Evolutionary conservation across 2,888 invertebrate genomes (phyloP).

Genomic region (Euplexia lucipara): DNA sequence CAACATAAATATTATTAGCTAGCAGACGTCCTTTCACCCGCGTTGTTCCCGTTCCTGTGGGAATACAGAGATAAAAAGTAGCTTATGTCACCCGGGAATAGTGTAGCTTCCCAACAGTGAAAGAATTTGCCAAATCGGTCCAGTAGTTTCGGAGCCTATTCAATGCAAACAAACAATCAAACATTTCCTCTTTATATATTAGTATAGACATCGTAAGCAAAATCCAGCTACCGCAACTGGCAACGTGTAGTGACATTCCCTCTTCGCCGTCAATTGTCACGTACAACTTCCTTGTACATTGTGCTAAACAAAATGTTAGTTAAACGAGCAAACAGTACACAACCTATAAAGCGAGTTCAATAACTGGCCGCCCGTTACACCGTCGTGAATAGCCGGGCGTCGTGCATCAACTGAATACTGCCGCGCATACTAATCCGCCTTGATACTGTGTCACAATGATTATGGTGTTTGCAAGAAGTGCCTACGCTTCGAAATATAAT

Average conservation of each 20-base stretch:
- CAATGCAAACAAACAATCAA: too few relatives aligned
- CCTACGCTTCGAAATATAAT: not conserved
- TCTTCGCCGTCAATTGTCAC: slow-evolving; percentile 27
- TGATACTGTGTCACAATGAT: slow-evolving; percentile 32
- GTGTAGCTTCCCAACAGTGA: too few relatives aligned
- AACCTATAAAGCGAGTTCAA: slow-evolving; percentile 64
- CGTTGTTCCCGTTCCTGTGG: too few relatives aligned
- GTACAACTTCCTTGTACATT: slow-evolving; percentile 31
- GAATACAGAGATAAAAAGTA: too few relatives aligned
- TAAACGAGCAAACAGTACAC: slow-evolving; percentile 52
- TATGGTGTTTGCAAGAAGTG: slow-evolving; percentile 28
- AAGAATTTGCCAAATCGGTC: too few relatives aligned
- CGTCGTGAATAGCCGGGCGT: slow-evolving; percentile 66
- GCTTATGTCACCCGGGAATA: too few relatives aligned
- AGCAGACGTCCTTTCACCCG: too few relatives aligned
- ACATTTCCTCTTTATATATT: too few relatives aligned
- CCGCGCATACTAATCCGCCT: slow-evolving; percentile 76
- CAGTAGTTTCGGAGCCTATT: too few relatives aligned
- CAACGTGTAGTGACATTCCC: not conserved
- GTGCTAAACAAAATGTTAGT: slow-evolving; percentile 51
- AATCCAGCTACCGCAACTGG: slow-evolving; percentile 11
- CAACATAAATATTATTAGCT: not conserved
- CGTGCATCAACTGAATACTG: slow-evolving; percentile 74
- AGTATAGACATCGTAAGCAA: too few relatives aligned
- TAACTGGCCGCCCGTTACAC: slow-evolving; percentile 69